Evolutionary conservation across 2,113 vertebrate species (phyloP).

Genomic region (Trichechus manatus): DNA sequence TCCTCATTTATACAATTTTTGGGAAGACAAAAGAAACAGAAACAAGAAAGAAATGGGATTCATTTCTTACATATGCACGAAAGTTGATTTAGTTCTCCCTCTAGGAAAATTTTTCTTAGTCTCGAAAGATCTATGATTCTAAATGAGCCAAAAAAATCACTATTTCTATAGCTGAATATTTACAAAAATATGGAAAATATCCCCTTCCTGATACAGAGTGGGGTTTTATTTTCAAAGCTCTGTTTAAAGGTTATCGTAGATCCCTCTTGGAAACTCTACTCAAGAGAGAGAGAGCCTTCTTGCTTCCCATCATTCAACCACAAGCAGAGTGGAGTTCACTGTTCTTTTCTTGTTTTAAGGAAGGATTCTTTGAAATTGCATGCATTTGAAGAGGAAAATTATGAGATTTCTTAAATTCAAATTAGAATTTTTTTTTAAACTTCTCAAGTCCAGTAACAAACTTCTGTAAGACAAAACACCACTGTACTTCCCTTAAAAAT

Average conservation of each 20-base stretch:
- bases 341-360: slow-evolving; percentile 40
- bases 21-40: slow-evolving; percentile 73
- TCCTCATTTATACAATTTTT: slow-evolving; percentile 86
- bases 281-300: not conserved
- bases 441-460: slow-evolving; percentile 23
- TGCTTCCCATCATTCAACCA: slow-evolving; percentile 40
- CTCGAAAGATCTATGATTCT: slow-evolving; percentile 68
- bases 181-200: slow-evolving; percentile 48
- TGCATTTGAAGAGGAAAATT: slow-evolving; percentile 27
- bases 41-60: slow-evolving; percentile 62
- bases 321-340: not conserved
- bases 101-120: slow-evolving; percentile 63
- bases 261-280: not conserved
- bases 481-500: not conserved
- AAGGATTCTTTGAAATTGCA: slow-evolving; percentile 20
- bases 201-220: slow-evolving; percentile 46
- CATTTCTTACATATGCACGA: slow-evolving; percentile 47
- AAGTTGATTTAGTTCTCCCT: slow-evolving; percentile 69
- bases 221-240: slow-evolving; percentile 59
- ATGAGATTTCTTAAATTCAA: slow-evolving; percentile 3
- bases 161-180: slow-evolving; percentile 34
- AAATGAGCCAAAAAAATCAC: slow-evolving; percentile 69
- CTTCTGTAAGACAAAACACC: not conserved
- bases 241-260: slow-evolving; percentile 29
- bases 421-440: not conserved